A percentile compares a stretch with the other conserved stretches of the same genome.
These are phyloP conservation scores for Salminus brasiliensis DNA, from an alignment of 2,113 vertebrate genomes.

Conservation along the genomic window DNA sequence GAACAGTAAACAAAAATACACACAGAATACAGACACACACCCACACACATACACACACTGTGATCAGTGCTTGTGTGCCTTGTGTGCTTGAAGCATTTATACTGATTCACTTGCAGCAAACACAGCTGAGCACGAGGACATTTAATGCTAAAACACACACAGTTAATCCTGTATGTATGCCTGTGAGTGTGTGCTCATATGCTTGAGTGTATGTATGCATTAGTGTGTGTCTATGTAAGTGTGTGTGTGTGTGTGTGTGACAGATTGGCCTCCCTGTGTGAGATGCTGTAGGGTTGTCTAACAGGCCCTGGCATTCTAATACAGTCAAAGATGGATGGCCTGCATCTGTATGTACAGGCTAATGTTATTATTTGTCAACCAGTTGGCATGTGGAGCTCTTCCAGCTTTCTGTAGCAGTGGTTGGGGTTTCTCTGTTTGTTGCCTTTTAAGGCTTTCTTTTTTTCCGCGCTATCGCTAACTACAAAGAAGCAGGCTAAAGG, in stretches of 20 bases:
- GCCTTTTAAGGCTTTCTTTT: too few species aligned
- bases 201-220: too few species aligned
- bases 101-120: background rate
- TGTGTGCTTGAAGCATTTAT: background rate
- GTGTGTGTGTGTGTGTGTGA: conserved; percentile 11
- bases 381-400: conserved; percentile 64
- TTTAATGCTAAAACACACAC: background rate
- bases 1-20: background rate
- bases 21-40: background rate
- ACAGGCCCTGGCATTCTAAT: conserved; percentile 13
- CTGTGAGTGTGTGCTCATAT: conserved; percentile 14
- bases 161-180: background rate
- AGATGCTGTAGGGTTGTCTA: conserved; percentile 31
- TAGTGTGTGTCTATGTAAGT: too few species aligned
- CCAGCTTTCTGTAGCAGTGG: too few species aligned
- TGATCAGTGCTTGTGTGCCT: too few species aligned
- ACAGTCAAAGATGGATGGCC: conserved; percentile 62
- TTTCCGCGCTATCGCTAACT: too few species aligned
- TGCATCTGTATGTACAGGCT: conserved; percentile 57
- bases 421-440: too few species aligned
- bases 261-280: conserved; percentile 41
- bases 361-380: conserved; percentile 69
- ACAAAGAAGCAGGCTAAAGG: too few species aligned
- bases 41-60: background rate
- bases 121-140: background rate